Conservation (phyloP, 2,797 vertebrate genomes). For the Sebastes steindachneri region DNA sequence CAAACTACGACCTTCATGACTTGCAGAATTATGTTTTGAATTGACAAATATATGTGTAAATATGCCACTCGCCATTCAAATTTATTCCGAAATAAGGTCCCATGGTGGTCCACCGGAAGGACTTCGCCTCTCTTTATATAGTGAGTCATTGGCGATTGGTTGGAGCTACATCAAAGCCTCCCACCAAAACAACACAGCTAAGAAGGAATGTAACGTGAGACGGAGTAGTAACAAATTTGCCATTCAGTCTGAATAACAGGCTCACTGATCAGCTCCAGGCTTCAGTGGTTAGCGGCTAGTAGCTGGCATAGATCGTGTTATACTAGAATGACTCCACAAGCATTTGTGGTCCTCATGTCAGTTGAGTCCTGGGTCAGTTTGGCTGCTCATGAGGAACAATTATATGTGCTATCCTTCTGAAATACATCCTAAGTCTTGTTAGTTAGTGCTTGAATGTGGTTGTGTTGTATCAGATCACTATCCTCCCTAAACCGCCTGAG, state of each 20-base stretch:
- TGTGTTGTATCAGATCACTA: conserved; percentile 18
- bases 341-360: neutral
- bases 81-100: no score
- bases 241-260: neutral
- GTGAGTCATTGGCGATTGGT: neutral
- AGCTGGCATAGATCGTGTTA: neutral
- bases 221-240: neutral
- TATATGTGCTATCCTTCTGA: conserved; percentile 3
- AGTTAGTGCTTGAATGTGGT: conserved; percentile 15
- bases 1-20: no score
- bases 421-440: neutral
- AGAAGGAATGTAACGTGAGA: neutral
- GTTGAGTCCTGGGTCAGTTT: neutral
- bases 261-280: neutral
- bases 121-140: no score
- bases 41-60: no score
- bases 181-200: neutral
- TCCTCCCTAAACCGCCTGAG: conserved; percentile 12
- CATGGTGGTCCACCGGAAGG: no score
- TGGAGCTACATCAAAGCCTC: neutral
- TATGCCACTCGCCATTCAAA: no score
- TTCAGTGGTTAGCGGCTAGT: neutral
- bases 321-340: neutral
- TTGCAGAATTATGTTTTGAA: no score
- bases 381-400: neutral